Base-by-base conservation (phyloP, 2,888 invertebrate species). In the Lamproptera curius region DNA sequence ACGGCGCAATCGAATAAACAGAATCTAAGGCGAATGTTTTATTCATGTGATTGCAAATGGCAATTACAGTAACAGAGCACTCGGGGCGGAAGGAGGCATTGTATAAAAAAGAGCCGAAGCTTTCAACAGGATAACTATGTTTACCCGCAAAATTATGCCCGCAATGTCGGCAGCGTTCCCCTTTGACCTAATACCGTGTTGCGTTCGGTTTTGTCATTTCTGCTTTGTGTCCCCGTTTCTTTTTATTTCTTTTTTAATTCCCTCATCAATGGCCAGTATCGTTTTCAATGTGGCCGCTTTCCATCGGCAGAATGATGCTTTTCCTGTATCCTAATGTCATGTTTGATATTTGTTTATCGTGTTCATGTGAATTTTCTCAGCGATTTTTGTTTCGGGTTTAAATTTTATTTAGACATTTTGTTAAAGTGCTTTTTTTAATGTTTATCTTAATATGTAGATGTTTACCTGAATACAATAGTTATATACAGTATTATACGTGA, bases 21-120 rank as follows among this genome's bases (percentile, higher is more conserved):
- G 68, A 74, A 74, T 70, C 70, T 43, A 42, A 73, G 70, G 73
- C 74, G 73, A 66, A 80, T 81, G 76, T 80, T 78, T 80, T 81
- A 81, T 81, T 81, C 80, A 81, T 73, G 58, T 54, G 68, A 13
- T 38, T 66, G 62, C 71, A 75, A 80, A 75, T 75, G 74, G 76
- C 74, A 75, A 78, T 80, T 80, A 76, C 75, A 67, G 74, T 73
- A 72, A 73, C 71, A 63, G 61, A 73, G 65, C 62, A 55, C 61
- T 57, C 54, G 51, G 55, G 53, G 42, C 42, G 48, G 43, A 48
- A 48, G 57, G 56, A 62, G 60, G 60, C 61, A 57, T 62, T 59
- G 61, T 63, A 59, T 63, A 67, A 63, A 65, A 65, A 67, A 61
- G 62, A 60, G 58, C 58, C 53, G 58, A 61, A 52, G 61, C 57